These are phyloP conservation scores for Cnemophilus loriae DNA, from an alignment of 2,113 vertebrate species.

Conservation along the genomic window DNA sequence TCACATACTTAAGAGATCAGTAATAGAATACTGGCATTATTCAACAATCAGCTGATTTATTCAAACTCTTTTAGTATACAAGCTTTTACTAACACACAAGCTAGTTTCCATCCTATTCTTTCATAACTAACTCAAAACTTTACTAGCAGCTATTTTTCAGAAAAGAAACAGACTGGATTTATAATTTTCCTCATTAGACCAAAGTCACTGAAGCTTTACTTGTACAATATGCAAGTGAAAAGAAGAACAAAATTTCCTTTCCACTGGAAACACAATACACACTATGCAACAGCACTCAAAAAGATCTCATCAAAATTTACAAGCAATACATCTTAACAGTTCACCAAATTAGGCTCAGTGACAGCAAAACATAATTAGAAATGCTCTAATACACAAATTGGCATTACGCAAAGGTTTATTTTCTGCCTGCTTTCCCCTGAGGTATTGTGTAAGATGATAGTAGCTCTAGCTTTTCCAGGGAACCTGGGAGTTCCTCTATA, in stretches of 20 bases:
- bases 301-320: neutral
- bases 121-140: neutral
- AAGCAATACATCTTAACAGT: neutral
- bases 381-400: neutral
- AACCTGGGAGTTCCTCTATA: neutral
- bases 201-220: neutral
- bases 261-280: neutral
- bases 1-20: neutral
- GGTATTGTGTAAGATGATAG: neutral
- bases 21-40: neutral
- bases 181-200: neutral
- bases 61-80: neutral
- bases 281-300: neutral
- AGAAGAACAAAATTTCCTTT: neutral
- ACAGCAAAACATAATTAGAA: neutral
- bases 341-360: neutral
- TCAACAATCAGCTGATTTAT: neutral
- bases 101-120: neutral
- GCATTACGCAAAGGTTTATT: neutral
- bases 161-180: neutral
- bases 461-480: neutral
- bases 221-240: neutral
- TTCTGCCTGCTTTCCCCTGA: neutral
- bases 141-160: neutral
- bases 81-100: neutral